Base-by-base conservation (phyloP, 2,797 vertebrate species). In the Argya squamiceps region DNA sequence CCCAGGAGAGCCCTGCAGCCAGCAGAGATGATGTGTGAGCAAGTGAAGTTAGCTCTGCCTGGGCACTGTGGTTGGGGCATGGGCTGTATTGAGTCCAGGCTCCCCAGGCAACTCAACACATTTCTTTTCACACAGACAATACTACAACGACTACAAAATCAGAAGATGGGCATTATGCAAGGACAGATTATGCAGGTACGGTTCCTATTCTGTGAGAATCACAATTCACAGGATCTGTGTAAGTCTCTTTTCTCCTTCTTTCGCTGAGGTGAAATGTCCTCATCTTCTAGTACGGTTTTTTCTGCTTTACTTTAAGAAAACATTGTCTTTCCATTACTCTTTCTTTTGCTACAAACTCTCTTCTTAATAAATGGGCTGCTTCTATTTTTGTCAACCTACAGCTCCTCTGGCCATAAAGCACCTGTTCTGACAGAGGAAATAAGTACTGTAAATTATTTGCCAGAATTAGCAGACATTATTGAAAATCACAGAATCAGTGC, bases 181-280 rank as follows among this genome's bases (percentile, higher is more conserved):
- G 98, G 96, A 99, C 99, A 59, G 99, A 99, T 97, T 98, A 98
- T 91, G 98, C 99, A 98, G 99, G 99, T 99, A 98, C 5, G 91
- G 27, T 56, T 81, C 70, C 73, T 82, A 1, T 88, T 76, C 89
- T 36, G 6, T 64, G 65, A 90, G 70, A 95, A 84, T 76, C n/a
- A 15, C 60, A n/a, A 8, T 83, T 63, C 4, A 0, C 8, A 10
- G 60, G 52, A 70, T n/a, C 37, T 65, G 6, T 27, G 56, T 70
- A 64, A 92, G 79, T 86, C 59, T 39, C 79, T 91, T 60, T 68
- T 67, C n/a, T 68, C 34, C n/a, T 80, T 46, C 3, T 0, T 91
- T 84, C 77, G 29, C 65, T 37, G 29, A 63, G 41, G 18, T 67
- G 69, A 47, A 44, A 15, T 53, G 32, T 87, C 20, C 17, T 89